Base-by-base conservation (phyloP, 1,140 invertebrate species). In the Bursaphelenchus mucronatus region DNA sequence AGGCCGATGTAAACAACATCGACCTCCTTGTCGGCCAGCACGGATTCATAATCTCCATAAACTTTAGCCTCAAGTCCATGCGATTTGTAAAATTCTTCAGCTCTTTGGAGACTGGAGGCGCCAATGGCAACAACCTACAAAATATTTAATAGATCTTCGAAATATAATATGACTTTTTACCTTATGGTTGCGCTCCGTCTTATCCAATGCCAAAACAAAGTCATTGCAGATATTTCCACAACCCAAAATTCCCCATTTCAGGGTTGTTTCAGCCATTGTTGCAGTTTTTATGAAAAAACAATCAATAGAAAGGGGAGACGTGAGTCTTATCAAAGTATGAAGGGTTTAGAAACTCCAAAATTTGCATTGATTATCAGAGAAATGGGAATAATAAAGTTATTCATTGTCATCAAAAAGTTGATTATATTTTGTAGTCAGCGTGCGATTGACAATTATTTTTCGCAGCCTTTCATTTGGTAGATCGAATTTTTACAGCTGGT, bases 101-200 rank as follows among this genome's bases (percentile, higher is more conserved):
- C 45, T 43, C 41, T 2, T 30, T 59, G 40, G 46, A 59, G 11
- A 44, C 19, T 43, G 1, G 57, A 59, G 11, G 57, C 15, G n/a
- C 57, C 57, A 50, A 59, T 43, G 2, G 57, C 57, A 13, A 59
- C 57, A 13, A 59, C 15, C 57, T 43, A 47, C 6, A 59, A 59
- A 15, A 30, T 8, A 13, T 19, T 19, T 1, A 46, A 59, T 63
- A 0, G 8, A 11, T 63, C 15, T 9, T 11, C 15, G 8, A 51
- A 0, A 9, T 2, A 15, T 11, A 21, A 21, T 1, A 3, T 43
- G 8, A 45, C 3, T 19, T 30, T 13, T 49, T 62, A 63, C 61
- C 52, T 63, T 15, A 45, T 63, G 61, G 0, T 63, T 45, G 15
- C 40, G 57, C 13, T 59, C 21, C 11, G 43, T 44, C 13, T 55